Percentiles rank a stretch among this genome's conserved stretches.
phyloP scores from a whole-genome alignment of 2,888 invertebrate species.

The Liodrosophila aerea region DNA sequence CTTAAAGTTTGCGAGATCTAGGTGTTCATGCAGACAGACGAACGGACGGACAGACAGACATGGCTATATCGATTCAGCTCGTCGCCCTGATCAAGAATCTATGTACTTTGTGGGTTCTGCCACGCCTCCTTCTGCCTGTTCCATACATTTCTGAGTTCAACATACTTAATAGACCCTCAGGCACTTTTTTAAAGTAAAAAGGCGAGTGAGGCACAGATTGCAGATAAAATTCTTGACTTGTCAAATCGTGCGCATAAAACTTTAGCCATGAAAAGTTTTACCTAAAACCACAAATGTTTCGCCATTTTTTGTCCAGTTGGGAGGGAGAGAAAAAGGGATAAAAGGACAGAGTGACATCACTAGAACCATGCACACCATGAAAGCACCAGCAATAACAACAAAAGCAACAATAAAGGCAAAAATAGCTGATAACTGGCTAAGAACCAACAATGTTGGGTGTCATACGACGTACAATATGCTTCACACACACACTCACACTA shows the following conservation, averaged over 20 bases:
- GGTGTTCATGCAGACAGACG: too few relatives aligned
- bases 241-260: conserved; percentile 73
- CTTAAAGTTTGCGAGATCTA: too few relatives aligned
- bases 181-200: not conserved
- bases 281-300: conserved; percentile 16
- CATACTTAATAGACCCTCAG: too few relatives aligned
- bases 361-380: conserved; percentile 1
- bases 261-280: conserved; percentile 56
- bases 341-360: conserved; percentile 14
- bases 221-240: conserved; percentile 50
- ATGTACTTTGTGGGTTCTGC: too few relatives aligned
- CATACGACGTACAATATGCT: conserved; percentile 36
- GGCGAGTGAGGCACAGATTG: not conserved
- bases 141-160: too few relatives aligned
- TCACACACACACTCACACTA: too few relatives aligned
- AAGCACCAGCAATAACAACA: conserved; percentile 1
- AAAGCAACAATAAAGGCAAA: not conserved
- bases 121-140: too few relatives aligned
- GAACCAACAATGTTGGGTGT: conserved; percentile 45
- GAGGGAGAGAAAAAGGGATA: conserved; percentile 10
- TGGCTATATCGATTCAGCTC: too few relatives aligned
- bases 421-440: conserved; percentile 19
- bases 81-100: too few relatives aligned
- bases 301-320: conserved; percentile 1
- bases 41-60: too few relatives aligned